Conservation (phyloP, 2,888 invertebrate species). For the Idaea straminata region DNA sequence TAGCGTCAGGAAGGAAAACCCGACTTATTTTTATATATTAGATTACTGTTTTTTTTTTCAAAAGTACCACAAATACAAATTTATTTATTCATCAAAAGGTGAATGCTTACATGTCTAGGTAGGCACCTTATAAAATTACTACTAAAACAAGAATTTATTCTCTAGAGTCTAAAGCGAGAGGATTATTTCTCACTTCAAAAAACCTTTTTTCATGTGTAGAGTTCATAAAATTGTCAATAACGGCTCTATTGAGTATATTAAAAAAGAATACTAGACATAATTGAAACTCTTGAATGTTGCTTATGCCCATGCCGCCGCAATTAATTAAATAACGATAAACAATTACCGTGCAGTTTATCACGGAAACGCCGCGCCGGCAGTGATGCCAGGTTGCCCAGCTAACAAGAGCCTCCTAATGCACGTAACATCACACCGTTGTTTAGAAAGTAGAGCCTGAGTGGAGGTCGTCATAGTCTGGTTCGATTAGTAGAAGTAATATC, state of each 20-base stretch:
- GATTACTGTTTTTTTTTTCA: too few relatives aligned
- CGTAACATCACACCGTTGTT: neutral
- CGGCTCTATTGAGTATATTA: neutral
- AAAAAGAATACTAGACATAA: neutral
- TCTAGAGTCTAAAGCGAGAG: too few relatives aligned
- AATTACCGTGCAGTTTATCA: slow-evolving; percentile 22
- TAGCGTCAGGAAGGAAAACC: too few relatives aligned
- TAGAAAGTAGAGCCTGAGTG: slow-evolving; percentile 8
- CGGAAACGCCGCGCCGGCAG: slow-evolving; percentile 14
- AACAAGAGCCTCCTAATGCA: slow-evolving; percentile 12
- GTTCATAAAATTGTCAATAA: too few relatives aligned
- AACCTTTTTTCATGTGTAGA: too few relatives aligned
- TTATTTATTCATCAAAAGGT: too few relatives aligned
- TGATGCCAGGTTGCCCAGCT: slow-evolving; percentile 14
- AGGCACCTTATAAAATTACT: too few relatives aligned
- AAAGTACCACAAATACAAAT: too few relatives aligned
- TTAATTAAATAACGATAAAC: slow-evolving; percentile 12
- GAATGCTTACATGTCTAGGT: too few relatives aligned
- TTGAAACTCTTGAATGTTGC: slow-evolving; percentile 2
- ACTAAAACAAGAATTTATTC: too few relatives aligned
- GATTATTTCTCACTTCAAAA: too few relatives aligned
- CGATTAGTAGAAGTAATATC: slow-evolving; percentile 44
- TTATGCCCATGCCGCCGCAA: neutral
- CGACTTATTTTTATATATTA: too few relatives aligned
- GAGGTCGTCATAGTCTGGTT: slow-evolving; percentile 32